Conservation (phyloP, 2,797 vertebrate species). For the Melanotaenia maccullochi region DNA sequence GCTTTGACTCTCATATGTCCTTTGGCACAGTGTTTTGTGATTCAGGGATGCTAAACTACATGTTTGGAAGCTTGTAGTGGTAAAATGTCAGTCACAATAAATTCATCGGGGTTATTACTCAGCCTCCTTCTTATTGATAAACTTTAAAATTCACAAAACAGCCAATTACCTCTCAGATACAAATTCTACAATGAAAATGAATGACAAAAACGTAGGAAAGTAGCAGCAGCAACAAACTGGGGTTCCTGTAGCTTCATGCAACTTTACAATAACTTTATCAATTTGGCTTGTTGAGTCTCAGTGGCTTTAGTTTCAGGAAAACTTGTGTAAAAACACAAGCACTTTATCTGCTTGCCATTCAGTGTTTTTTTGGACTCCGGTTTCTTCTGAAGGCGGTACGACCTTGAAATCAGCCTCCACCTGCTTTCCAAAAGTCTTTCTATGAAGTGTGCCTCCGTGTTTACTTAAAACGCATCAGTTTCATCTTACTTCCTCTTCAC, state of each 20-base stretch:
- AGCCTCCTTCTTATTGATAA: background rate
- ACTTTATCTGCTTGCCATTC: conserved; percentile 5
- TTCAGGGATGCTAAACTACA: conserved; percentile 4
- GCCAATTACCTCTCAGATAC: background rate
- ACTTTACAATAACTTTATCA: conserved; percentile 4
- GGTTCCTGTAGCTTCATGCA: background rate
- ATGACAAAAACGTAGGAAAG: no score
- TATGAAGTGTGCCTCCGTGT: conserved; percentile 8
- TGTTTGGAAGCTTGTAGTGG: background rate
- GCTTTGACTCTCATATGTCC: background rate
- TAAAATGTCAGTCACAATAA: conserved; percentile 9
- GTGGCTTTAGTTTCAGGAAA: conserved; percentile 17
- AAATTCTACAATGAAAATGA: background rate
- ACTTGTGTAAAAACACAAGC: conserved; percentile 24
- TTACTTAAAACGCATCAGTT: conserved; percentile 33
- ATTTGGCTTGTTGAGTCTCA: conserved; percentile 36
- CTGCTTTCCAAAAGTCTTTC: conserved; percentile 6
- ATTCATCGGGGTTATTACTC: background rate
- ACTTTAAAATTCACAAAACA: background rate
- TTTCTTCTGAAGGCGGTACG: conserved; percentile 22
- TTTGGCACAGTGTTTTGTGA: background rate
- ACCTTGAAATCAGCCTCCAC: conserved; percentile 31
- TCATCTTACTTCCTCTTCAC: conserved; percentile 30
- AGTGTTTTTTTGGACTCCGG: conserved; percentile 15
- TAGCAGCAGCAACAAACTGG: background rate